Conservation (phyloP, 2,888 invertebrate species). For the Ennomos erosarius region DNA sequence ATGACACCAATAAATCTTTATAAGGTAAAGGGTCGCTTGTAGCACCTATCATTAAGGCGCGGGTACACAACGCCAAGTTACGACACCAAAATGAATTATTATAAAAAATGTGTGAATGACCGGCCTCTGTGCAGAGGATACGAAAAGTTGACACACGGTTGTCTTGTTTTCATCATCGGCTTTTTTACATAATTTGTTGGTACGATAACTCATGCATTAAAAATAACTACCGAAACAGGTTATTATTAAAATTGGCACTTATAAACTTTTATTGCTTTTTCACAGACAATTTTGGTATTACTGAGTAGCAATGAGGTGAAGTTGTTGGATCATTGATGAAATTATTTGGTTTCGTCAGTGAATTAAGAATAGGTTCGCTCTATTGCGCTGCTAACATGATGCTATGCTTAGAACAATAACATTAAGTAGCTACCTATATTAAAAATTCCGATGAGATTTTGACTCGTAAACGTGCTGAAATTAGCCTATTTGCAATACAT, state of each 20-base stretch:
- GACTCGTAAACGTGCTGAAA: no score
- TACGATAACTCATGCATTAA: slow-evolving; percentile 40
- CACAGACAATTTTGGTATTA: slow-evolving; percentile 11
- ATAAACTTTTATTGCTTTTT: slow-evolving; percentile 17
- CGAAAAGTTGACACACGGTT: slow-evolving; percentile 58
- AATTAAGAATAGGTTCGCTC: no score
- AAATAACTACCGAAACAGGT: slow-evolving; percentile 36
- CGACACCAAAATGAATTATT: slow-evolving; percentile 51
- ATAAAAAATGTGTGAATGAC: slow-evolving; percentile 66
- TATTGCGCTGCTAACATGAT: no score
- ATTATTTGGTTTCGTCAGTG: slow-evolving; percentile 1
- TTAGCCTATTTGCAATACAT: no score
- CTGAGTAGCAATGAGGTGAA: slow-evolving; percentile 4
- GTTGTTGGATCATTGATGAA: slow-evolving; percentile 3
- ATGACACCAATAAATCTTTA: slow-evolving; percentile 51
- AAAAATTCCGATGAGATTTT: no score
- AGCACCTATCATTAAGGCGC: slow-evolving; percentile 29
- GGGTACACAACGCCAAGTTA: slow-evolving; percentile 39
- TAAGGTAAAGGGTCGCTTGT: slow-evolving; percentile 57
- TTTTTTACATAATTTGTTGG: slow-evolving; percentile 47
- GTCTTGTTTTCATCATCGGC: slow-evolving; percentile 52
- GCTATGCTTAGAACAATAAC: no score
- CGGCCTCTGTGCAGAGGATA: slow-evolving; percentile 53
- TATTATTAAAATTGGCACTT: slow-evolving; percentile 12
- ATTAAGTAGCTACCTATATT: no score